Base-by-base conservation (phyloP, 2,888 invertebrate genomes). In the Agrotis puta region DNA sequence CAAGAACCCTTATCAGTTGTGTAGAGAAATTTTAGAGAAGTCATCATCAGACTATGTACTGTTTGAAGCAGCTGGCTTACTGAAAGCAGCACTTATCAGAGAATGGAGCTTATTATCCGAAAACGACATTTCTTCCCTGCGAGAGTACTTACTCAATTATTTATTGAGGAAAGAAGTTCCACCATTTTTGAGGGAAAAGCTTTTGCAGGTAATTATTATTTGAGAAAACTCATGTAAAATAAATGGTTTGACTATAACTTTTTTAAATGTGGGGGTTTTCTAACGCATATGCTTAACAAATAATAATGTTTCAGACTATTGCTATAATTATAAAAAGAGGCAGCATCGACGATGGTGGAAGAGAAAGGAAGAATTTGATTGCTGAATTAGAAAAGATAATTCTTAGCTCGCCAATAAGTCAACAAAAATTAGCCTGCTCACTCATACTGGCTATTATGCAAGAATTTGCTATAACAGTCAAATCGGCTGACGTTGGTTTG, bases 261-360 rank as follows among this genome's bases (percentile, higher is more conserved):
- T 51, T 51, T 51, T 20, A 20, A 50, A 4, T 13, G 4, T 33
- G 7, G 7, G 33, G 33, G 33, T 33, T 33, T 33, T 33, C 33
- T 33, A 33, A 33, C 33, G 7, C 33, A 33, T 7, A 33, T 57
- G 39, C 47, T 39, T 33, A 33, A 33, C 6, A 39, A 20, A 0
- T 0, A 56, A 33, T 33, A 59, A 18, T 65, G 76, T 89, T 94
- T 92, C 94, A 98, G 96, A 97, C 98, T 61, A 97, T 99, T 86
- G 98, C 98, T 16, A 98, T 99, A 74, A 98, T 99, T 92, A 97
- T 99, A 22, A 99, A 99, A 94, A 96, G 98, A 88, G 97, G 97
- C 22, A 98, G 98, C 88, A 97, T 98, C 51, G 98, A 98, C 85
- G 98, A 98, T 91, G 95, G 96, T 72, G 98, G 98, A 14, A 95